Base-by-base conservation (phyloP, 92 coral and sea anemone genomes). In the Pocillopora meandrina region DNA sequence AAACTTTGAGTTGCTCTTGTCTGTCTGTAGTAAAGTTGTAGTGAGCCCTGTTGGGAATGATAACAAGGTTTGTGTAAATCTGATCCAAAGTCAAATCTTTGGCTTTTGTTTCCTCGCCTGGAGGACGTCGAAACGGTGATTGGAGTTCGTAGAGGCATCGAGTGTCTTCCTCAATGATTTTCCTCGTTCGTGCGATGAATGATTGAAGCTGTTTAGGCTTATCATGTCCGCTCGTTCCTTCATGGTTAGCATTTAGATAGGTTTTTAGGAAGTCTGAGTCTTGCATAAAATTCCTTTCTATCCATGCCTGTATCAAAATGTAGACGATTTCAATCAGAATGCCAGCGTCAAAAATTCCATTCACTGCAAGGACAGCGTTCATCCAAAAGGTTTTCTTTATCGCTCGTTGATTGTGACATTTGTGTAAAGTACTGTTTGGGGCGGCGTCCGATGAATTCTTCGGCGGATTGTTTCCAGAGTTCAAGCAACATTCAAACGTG, bases 401-500 rank as follows among this genome's bases (percentile, higher is more conserved):
- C 19, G 81, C 70, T 62, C 18, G 26, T 36, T 61, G 81, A 36
- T 61, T 77, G 35, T 77, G 59, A 35, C 81, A 77, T 18, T 77
- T 70, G 71, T 34, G 62, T 12, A 55, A 12, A 9, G 78, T 74
- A 9, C 17, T 57, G 78, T 74, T 74, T 12, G 35, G 74, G 55
- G 18, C 58, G 21, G 60, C 33, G 9, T 21, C 16, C 0, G 68
- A n/a, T 8, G 17, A 13, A 62, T 33, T 61, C 31, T 15, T 70
- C 31, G 71, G 16, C 9, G 4, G 18, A 17, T 34, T 33, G 34
- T 1, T 18, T 26, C 19, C 58, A 31, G 33, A 2, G 16, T 20
- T 63, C 9, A 61, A 18, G 8, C 2, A 10, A 42, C 81, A 77
- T 1, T 10, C 10, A 14, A 61, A 77, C 56, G 19, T 19, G 4